phyloP scores from a whole-genome alignment of 2,113 vertebrate species.

The Colinus virginianus region DNA sequence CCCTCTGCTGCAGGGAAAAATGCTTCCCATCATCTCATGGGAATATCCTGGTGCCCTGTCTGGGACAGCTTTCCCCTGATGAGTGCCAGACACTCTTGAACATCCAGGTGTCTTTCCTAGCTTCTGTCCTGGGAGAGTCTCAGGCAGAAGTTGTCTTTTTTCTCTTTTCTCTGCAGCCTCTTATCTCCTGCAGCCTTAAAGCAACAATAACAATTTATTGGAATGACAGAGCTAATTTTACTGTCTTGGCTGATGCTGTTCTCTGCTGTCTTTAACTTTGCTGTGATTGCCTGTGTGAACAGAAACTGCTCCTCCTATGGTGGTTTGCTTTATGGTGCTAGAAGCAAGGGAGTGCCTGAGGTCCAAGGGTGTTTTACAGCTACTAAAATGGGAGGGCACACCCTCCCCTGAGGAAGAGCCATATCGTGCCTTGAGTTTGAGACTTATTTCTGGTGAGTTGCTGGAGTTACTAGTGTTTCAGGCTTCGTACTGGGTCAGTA shows the following conservation, averaged over 20 bases:
- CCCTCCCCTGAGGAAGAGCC: not conserved
- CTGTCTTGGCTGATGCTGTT: not conserved
- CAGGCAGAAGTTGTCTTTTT: not conserved
- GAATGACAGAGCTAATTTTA: not conserved
- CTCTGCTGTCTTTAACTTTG: not conserved
- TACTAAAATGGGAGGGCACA: not conserved
- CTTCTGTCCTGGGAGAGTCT: not conserved
- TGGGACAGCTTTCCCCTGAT: not conserved
- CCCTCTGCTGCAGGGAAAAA: not conserved
- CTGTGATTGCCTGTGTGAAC: rapidly evolving
- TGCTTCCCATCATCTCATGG: not conserved
- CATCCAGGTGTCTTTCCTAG: not conserved
- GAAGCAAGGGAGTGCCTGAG: not conserved
- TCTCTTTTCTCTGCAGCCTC: not conserved
- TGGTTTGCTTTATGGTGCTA: not conserved
- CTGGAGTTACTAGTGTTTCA: rapidly evolving
- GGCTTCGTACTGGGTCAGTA: not conserved
- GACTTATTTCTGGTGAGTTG: not conserved
- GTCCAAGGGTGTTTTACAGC: not conserved
- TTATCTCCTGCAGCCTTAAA: not conserved
- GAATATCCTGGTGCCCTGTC: not conserved
- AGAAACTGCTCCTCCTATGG: not conserved
- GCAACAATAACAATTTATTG: not conserved
- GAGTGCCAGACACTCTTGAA: not conserved
- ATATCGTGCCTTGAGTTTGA: rapidly evolving